Conservation (phyloP, 2,888 invertebrate species). For the Exocentrus adspersus region DNA sequence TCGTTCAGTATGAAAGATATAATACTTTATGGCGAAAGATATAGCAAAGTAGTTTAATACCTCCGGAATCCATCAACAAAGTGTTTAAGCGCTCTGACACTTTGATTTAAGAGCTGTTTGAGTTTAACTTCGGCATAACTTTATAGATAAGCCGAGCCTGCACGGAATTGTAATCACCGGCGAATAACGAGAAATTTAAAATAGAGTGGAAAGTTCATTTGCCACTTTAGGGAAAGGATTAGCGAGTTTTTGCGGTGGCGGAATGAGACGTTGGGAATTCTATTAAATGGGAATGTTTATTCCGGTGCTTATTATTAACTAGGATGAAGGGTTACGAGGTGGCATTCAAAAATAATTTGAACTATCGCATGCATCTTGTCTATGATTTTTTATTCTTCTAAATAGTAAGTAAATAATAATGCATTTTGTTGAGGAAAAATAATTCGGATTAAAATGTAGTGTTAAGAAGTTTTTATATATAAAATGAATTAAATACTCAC, state of each 20-base stretch:
- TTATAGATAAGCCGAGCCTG: slow-evolving; percentile 3
- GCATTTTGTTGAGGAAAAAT: too few species aligned
- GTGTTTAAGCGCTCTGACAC: slow-evolving; percentile 26
- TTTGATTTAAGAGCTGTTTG: slow-evolving; percentile 29
- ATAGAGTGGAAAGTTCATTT: slow-evolving; percentile 3
- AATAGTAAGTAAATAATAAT: too few species aligned
- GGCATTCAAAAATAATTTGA: too few species aligned
- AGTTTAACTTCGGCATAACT: slow-evolving; percentile 14
- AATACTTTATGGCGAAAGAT: slow-evolving; percentile 7
- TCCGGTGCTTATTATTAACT: too few species aligned
- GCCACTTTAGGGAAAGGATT: not conserved
- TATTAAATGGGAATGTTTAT: not conserved
- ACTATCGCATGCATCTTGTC: too few species aligned
- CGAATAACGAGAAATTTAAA: not conserved
- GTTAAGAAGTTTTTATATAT: too few species aligned
- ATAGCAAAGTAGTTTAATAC: slow-evolving; percentile 6
- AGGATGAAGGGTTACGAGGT: too few species aligned
- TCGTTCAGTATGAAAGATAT: slow-evolving; percentile 22
- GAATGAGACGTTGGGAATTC: not conserved
- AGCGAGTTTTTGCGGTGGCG: not conserved
- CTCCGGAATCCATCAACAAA: slow-evolving; percentile 27
- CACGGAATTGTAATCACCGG: not conserved
- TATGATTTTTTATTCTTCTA: too few species aligned
- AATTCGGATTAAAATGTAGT: too few species aligned
- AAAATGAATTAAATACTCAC: too few species aligned